phyloP scores from a whole-genome alignment of 2,113 vertebrate genomes.

The Epinephelus moara region DNA sequence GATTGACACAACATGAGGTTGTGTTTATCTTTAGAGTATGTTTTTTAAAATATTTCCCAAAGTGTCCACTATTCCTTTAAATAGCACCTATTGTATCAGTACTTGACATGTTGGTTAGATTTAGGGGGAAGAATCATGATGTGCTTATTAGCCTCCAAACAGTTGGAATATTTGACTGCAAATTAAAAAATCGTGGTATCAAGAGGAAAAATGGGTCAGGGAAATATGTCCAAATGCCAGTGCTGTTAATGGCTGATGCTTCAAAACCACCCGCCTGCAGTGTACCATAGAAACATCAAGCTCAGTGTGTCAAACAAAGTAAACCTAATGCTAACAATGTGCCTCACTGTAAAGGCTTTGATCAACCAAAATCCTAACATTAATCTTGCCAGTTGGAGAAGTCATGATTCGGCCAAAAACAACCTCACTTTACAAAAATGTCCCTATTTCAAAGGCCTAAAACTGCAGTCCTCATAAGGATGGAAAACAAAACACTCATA shows the following conservation, averaged over 20 bases:
- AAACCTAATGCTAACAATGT: constrained; percentile 1
- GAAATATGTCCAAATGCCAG: background rate
- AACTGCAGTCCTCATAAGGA: constrained; percentile 28
- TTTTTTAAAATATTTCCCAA: background rate
- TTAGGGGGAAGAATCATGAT: background rate
- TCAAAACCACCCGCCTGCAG: constrained; percentile 48
- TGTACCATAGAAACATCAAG: constrained; percentile 50
- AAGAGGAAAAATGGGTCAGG: background rate
- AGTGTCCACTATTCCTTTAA: constrained; percentile 1
- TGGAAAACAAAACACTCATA: constrained; percentile 35
- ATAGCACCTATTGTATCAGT: constrained; percentile 34
- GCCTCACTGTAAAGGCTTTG: background rate
- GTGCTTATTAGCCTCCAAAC: constrained; percentile 22
- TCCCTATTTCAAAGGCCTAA: background rate
- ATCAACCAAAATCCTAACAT: background rate
- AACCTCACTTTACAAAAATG: constrained; percentile 20
- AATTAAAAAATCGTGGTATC: constrained; percentile 11
- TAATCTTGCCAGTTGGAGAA: background rate
- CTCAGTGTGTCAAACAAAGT: constrained; percentile 1
- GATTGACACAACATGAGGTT: no score
- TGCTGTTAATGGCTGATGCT: constrained; percentile 19
- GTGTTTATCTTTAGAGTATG: no score
- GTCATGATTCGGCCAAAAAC: background rate
- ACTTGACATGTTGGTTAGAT: background rate
- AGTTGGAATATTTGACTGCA: constrained; percentile 25